These are phyloP conservation scores for Drosophila hydei DNA, from an alignment of 1,140 invertebrate species.

Conservation along the genomic window DNA sequence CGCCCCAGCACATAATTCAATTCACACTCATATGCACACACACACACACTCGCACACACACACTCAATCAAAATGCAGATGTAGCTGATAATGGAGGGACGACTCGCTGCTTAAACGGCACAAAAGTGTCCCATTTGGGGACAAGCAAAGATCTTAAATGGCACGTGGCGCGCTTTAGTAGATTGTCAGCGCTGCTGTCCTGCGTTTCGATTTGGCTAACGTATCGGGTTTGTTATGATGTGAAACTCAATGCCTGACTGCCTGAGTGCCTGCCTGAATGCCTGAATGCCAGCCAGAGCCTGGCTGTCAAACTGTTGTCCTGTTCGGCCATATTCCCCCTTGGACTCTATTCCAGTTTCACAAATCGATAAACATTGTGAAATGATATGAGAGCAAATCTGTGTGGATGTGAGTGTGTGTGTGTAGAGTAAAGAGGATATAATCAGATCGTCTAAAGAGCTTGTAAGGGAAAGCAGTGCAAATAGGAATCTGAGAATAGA, in stretches of 20 bases:
- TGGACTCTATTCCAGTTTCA: slow-evolving; percentile 12
- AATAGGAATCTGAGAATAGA: too few relatives aligned
- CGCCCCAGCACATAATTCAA: slow-evolving; percentile 63
- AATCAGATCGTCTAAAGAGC: too few relatives aligned
- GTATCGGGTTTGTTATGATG: slow-evolving; percentile 31
- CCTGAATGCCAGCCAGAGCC: background rate
- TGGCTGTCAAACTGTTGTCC: slow-evolving; percentile 13
- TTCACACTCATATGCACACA: slow-evolving; percentile 53
- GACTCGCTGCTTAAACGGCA: slow-evolving; percentile 8
- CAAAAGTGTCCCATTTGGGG: slow-evolving; percentile 11
- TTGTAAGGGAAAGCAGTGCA: too few relatives aligned
- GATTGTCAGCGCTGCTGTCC: slow-evolving; percentile 3
- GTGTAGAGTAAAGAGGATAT: too few relatives aligned
- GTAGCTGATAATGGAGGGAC: slow-evolving; percentile 9
- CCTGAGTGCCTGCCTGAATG: slow-evolving; percentile 12
- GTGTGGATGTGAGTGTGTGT: too few relatives aligned
- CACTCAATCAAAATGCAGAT: slow-evolving; percentile 21
- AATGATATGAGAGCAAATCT: slow-evolving; percentile 27
- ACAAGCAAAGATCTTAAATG: slow-evolving; percentile 26
- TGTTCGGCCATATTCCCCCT: background rate
- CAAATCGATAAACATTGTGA: slow-evolving; percentile 29
- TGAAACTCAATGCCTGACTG: slow-evolving; percentile 22
- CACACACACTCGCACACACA: slow-evolving; percentile 11
- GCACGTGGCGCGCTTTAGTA: slow-evolving; percentile 14
- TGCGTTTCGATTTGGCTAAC: background rate